phyloP scores from a whole-genome alignment of 2,113 vertebrate species.

The Leptosomus discolor region DNA sequence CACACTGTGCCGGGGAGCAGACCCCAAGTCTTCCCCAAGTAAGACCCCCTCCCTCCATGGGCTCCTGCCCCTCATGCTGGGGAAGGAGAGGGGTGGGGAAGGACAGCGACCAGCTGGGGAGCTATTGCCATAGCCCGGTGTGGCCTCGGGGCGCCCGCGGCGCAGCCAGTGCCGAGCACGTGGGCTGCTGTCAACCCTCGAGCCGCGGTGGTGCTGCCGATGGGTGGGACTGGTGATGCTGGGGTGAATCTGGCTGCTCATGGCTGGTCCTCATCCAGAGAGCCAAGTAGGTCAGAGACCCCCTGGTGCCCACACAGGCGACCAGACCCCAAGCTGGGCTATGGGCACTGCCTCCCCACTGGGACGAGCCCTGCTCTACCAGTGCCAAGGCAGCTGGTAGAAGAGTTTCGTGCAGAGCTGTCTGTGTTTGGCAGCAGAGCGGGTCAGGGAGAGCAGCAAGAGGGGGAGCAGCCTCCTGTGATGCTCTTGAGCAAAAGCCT shows the following conservation, averaged over 20 bases:
- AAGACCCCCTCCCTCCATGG: too few species aligned
- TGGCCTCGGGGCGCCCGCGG: rapidly evolving
- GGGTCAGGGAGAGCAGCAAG: background rate
- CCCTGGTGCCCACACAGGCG: rapidly evolving
- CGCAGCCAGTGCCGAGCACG: rapidly evolving
- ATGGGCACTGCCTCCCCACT: background rate
- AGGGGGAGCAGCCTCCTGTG: background rate
- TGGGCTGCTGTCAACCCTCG: background rate
- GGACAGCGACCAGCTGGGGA: background rate
- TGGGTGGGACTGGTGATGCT: background rate
- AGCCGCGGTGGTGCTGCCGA: rapidly evolving
- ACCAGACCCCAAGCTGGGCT: background rate
- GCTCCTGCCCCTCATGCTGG: background rate
- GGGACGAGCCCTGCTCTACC: background rate
- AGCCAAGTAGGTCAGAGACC: rapidly evolving
- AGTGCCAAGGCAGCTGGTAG: background rate
- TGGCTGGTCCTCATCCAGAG: background rate
- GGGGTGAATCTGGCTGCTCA: background rate
- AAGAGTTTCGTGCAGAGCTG: background rate
- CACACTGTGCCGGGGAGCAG: rapidly evolving
- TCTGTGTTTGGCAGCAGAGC: rapidly evolving
- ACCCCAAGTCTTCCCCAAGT: too few species aligned
- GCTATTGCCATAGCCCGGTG: rapidly evolving
- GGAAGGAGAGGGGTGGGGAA: background rate
- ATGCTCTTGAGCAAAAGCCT: background rate